Percentiles rank a stretch among this genome's conserved stretches.
Conservation (phyloP, 1,140 invertebrate species). For the Neodiprion pinetum region DNA sequence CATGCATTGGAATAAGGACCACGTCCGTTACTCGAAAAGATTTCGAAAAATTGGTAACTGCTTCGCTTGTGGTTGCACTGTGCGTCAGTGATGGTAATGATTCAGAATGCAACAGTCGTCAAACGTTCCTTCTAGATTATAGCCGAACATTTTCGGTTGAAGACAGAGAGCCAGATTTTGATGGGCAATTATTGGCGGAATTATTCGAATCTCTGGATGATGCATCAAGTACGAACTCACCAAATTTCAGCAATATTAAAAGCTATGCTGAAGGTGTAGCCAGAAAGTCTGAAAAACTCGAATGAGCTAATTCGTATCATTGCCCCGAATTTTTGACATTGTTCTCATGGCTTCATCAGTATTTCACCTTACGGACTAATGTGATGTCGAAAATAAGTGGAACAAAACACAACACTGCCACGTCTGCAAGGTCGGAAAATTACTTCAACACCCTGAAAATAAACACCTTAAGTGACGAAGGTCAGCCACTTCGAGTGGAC, state of each 20-base stretch:
- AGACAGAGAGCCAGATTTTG: slow-evolving; percentile 1
- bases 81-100: background rate
- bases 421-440: slow-evolving; percentile 21
- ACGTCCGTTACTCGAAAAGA: slow-evolving; percentile 5
- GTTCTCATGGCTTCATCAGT: slow-evolving; percentile 11
- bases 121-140: slow-evolving; percentile 8
- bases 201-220: background rate
- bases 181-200: background rate
- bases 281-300: background rate
- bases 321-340: slow-evolving; percentile 19
- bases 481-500: slow-evolving; percentile 10
- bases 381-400: background rate
- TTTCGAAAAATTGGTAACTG: slow-evolving; percentile 13
- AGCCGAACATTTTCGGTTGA: slow-evolving; percentile 8
- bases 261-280: background rate
- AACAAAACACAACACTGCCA: slow-evolving; percentile 16
- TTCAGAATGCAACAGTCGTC: slow-evolving; percentile 2
- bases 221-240: background rate
- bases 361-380: slow-evolving; percentile 24
- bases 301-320: slow-evolving; percentile 23
- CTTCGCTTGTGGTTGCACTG: slow-evolving; percentile 4
- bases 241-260: slow-evolving; percentile 9
- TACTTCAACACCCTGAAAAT: slow-evolving; percentile 24
- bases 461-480: slow-evolving; percentile 8
- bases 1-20: slow-evolving; percentile 8